These are phyloP conservation scores for Osmerus mordax DNA, from an alignment of 2,113 vertebrate genomes.

Conservation along the genomic window DNA sequence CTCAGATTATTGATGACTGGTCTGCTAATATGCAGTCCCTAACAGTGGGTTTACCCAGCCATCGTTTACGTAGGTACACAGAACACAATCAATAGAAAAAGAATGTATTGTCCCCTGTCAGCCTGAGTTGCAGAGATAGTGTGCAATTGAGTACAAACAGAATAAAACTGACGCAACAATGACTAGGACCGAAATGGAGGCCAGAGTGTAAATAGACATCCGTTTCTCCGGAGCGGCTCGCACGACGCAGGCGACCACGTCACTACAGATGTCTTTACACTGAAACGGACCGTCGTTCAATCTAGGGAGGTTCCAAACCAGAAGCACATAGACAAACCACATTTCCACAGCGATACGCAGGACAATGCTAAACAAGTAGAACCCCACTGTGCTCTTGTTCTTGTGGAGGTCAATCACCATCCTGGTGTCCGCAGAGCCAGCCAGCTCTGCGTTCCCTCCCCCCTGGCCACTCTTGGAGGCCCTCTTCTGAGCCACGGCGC, in stretches of 20 bases:
- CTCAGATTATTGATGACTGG: too few species aligned
- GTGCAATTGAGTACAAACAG: conserved; percentile 43
- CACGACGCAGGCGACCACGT: conserved; percentile 27
- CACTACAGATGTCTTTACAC: conserved; percentile 25
- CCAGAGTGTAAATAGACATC: conserved; percentile 58
- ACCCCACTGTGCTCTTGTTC: conserved; percentile 47
- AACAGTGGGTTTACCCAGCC: too few species aligned
- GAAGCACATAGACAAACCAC: conserved; percentile 56
- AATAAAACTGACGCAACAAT: conserved; percentile 41
- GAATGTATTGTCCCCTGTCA: not conserved
- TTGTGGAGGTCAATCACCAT: conserved; percentile 48
- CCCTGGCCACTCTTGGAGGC: conserved; percentile 15
- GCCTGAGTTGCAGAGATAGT: conserved; percentile 39
- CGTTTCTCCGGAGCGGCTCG: conserved; percentile 52
- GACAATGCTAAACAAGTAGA: conserved; percentile 60
- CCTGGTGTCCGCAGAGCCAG: conserved; percentile 10
- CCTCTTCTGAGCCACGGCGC: conserved; percentile 31
- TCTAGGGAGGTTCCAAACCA: conserved; percentile 48
- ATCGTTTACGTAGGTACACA: not conserved
- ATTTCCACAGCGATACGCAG: conserved; percentile 50
- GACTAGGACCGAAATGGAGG: conserved; percentile 44
- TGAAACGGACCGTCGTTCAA: conserved; percentile 1
- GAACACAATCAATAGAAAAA: not conserved
- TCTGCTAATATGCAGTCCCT: too few species aligned
- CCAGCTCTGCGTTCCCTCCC: conserved; percentile 21